Percentiles rank a stretch among this genome's conserved stretches.
These are phyloP conservation scores for Trochalopteron elliotii DNA, from an alignment of 2,113 vertebrate genomes.

Conservation along the genomic window DNA sequence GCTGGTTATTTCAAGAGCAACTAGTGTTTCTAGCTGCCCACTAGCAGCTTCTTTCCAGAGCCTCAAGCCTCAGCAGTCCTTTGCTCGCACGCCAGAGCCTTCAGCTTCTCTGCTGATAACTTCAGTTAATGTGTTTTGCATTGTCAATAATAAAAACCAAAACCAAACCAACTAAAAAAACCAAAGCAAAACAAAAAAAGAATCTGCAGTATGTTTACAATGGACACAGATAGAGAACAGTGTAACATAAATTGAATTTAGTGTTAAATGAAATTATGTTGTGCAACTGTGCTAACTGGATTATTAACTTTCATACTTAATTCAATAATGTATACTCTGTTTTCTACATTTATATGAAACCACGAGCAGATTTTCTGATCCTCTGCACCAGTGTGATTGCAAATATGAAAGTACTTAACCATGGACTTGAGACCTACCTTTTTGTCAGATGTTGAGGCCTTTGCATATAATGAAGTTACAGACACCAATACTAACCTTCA, in stretches of 20 bases:
- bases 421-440: background rate
- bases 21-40: background rate
- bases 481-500: background rate
- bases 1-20: background rate
- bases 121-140: conserved; percentile 18
- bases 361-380: background rate
- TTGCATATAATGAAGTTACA: background rate
- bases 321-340: conserved; percentile 11
- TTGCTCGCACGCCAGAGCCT: background rate
- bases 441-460: background rate
- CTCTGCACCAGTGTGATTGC: background rate
- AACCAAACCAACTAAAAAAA: background rate
- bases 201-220: background rate
- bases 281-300: background rate
- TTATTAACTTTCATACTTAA: conserved; percentile 42
- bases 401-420: background rate
- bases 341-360: conserved; percentile 10
- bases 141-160: background rate
- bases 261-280: conserved; percentile 20
- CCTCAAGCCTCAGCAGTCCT: background rate
- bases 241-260: conserved; percentile 41
- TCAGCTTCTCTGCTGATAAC: conserved; percentile 11
- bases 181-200: background rate
- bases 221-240: background rate
- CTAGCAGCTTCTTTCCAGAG: background rate